A percentile compares a stretch with the other conserved stretches of the same genome.
Conservation (phyloP, 2,113 vertebrate genomes). For the Proteles cristata region DNA sequence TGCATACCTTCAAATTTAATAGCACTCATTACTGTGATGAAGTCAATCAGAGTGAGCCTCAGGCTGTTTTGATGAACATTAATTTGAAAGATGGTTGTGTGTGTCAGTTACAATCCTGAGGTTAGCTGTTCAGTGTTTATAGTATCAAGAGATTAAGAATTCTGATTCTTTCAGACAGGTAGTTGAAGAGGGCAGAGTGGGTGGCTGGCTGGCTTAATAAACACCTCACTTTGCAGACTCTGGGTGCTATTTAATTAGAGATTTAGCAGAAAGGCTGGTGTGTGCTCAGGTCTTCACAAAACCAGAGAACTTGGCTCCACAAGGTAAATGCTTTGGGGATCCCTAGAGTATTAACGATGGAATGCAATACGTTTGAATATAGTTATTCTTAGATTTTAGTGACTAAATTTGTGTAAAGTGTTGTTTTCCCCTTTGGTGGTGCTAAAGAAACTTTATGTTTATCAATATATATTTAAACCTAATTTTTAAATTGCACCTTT, state of each 20-base stretch:
- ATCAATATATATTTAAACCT: background rate
- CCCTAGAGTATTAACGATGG: background rate
- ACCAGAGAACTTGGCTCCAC: background rate
- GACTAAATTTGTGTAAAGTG: background rate
- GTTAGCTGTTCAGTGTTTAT: background rate
- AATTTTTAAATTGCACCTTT: background rate
- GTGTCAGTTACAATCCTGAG: background rate
- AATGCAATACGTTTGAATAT: background rate
- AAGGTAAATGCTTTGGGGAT: background rate
- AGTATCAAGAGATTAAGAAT: background rate
- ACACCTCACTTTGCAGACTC: background rate
- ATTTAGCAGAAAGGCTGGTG: background rate
- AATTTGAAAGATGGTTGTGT: slow-evolving; percentile 22
- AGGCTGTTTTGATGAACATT: slow-evolving; percentile 13
- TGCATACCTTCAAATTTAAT: slow-evolving; percentile 25
- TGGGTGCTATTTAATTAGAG: background rate
- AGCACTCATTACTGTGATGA: slow-evolving; percentile 25
- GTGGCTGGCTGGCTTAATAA: background rate
- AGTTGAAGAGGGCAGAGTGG: background rate
- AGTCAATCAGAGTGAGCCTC: background rate
- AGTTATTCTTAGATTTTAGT: background rate
- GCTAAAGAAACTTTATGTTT: slow-evolving; percentile 1
- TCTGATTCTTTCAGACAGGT: background rate
- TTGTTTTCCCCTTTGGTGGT: background rate
- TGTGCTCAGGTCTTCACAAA: background rate